Evolutionary conservation across 2,888 invertebrate species (phyloP).

Genomic region (Laothoe populi): DNA sequence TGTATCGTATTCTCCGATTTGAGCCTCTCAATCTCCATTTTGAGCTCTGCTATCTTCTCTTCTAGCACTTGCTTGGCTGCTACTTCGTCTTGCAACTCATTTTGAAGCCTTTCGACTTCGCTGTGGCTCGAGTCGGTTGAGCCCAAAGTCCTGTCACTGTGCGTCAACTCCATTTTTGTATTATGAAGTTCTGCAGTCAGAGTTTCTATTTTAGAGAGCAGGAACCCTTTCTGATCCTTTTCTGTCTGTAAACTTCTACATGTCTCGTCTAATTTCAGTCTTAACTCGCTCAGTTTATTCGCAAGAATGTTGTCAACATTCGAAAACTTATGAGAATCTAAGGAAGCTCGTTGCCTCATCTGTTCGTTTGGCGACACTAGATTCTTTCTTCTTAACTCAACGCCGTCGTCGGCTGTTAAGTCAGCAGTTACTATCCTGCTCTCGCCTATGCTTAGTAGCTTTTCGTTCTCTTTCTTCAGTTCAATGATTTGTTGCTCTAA

Average conservation of each 20-base stretch:
- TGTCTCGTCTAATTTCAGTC: slow-evolving; percentile 70
- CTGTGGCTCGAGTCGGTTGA: slow-evolving; percentile 80
- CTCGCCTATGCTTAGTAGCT: slow-evolving; percentile 85
- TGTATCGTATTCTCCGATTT: slow-evolving; percentile 97
- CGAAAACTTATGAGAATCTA: slow-evolving; percentile 78
- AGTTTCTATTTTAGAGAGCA: slow-evolving; percentile 69
- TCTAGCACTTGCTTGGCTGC: slow-evolving; percentile 78
- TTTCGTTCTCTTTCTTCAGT: slow-evolving; percentile 92
- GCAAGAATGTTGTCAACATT: slow-evolving; percentile 75
- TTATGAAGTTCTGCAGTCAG: slow-evolving; percentile 71
- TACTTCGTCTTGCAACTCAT: slow-evolving; percentile 76
- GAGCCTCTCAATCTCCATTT: slow-evolving; percentile 90
- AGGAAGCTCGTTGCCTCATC: slow-evolving; percentile 67
- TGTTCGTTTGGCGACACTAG: slow-evolving; percentile 66
- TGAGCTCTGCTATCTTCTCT: slow-evolving; percentile 72
- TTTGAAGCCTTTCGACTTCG: slow-evolving; percentile 74
- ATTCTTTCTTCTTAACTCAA: slow-evolving; percentile 71
- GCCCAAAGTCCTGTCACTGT: slow-evolving; percentile 72
- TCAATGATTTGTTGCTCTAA: slow-evolving; percentile 91
- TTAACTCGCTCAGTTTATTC: slow-evolving; percentile 70
- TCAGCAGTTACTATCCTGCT: slow-evolving; percentile 73
- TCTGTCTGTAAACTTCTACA: slow-evolving; percentile 71
- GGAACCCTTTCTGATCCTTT: slow-evolving; percentile 74
- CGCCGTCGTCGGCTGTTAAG: slow-evolving; percentile 69
- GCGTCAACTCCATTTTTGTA: slow-evolving; percentile 68